phyloP scores from a whole-genome alignment of 2,113 vertebrate species.

The Ptyas mucosa region DNA sequence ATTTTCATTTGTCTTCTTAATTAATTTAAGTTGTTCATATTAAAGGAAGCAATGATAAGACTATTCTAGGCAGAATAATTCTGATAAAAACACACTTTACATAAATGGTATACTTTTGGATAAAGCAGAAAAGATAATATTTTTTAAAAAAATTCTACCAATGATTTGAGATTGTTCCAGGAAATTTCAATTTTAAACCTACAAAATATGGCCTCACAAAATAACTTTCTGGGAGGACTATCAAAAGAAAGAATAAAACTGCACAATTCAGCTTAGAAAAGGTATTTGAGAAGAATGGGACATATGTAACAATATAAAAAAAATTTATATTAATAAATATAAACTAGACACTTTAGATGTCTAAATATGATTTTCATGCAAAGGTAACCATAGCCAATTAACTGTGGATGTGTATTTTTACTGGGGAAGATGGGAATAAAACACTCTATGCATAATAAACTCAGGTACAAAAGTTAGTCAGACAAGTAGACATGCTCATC shows the following conservation, averaged over 20 bases:
- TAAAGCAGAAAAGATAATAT: not conserved
- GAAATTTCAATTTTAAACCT: not conserved
- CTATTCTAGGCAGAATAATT: not conserved
- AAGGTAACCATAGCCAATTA: conserved; percentile 42
- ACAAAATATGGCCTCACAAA: not conserved
- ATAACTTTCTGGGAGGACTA: not conserved
- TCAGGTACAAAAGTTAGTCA: conserved; percentile 29
- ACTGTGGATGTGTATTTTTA: conserved; percentile 31
- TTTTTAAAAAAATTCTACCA: not conserved
- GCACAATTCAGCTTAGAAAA: not conserved
- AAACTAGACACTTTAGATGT: not conserved
- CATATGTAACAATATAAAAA: not conserved
- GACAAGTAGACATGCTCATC: conserved; percentile 63
- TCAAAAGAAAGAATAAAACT: not conserved
- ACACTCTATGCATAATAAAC: conserved; percentile 8
- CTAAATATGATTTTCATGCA: conserved; percentile 56
- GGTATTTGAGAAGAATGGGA: not conserved
- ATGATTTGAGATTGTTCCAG: not conserved
- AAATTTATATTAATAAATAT: not conserved
- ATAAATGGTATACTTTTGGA: not conserved
- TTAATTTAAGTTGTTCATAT: not conserved
- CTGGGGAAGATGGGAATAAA: not conserved
- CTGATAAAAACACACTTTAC: not conserved
- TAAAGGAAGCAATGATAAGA: not conserved
- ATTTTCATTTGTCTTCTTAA: not conserved